These are phyloP conservation scores for Ciona savignyi DNA, from an alignment of 23 tunicate genomes.

Conservation along the genomic window DNA sequence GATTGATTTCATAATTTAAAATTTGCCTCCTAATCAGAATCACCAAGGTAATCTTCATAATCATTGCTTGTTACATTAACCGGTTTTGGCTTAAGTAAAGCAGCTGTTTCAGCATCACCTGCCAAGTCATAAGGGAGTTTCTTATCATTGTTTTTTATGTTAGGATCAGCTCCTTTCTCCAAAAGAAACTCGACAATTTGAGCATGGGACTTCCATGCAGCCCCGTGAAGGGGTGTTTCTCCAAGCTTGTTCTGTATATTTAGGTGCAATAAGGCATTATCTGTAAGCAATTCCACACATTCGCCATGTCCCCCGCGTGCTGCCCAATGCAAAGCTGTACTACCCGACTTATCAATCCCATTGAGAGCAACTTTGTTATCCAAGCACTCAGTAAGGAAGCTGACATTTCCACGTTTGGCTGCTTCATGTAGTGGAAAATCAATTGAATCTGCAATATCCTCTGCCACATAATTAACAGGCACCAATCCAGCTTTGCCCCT, in stretches of 20 bases:
- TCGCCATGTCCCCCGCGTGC: constrained; percentile 88
- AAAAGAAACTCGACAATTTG: constrained; percentile 44
- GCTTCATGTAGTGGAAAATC: no score
- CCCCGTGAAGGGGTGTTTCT: constrained; percentile 80
- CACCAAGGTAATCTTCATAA: constrained; percentile 68
- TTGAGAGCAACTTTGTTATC: constrained; percentile 72
- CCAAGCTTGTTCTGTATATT: constrained; percentile 75
- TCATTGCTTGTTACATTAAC: constrained; percentile 29
- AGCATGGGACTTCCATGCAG: constrained; percentile 79
- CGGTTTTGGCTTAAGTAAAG: constrained; percentile 56
- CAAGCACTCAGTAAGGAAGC: constrained; percentile 66
- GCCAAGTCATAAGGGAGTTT: constrained; percentile 84
- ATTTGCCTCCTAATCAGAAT: constrained; percentile 60
- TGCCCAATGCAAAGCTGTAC: constrained; percentile 88
- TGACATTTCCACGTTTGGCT: constrained; percentile 86
- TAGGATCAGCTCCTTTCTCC: constrained; percentile 52
- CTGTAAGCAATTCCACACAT: no score
- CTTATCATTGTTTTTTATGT: constrained; percentile 57
- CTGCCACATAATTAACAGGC: no score
- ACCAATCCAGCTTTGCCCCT: no score
- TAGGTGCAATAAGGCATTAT: constrained; percentile 39
- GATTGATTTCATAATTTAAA: no score
- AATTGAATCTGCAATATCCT: no score
- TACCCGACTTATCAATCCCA: no score
- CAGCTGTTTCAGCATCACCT: constrained; percentile 38